Conservation (phyloP, 2,888 invertebrate genomes). For the Drosophila phalerata region DNA sequence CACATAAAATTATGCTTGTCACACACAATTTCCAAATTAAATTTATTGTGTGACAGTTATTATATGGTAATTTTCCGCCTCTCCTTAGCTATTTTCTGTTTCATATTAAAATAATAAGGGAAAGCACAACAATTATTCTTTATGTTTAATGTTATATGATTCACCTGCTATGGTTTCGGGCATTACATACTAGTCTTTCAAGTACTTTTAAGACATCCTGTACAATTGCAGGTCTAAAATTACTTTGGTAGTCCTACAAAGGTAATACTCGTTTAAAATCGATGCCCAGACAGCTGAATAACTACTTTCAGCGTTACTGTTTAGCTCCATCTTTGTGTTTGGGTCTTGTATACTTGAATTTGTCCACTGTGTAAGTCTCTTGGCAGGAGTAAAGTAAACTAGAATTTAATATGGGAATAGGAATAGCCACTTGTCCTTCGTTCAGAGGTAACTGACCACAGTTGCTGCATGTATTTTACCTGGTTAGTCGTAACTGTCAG, state of each 20-base stretch:
- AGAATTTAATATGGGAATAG: constrained; percentile 27
- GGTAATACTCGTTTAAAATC: too few species aligned
- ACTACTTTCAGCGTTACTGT: constrained; percentile 11
- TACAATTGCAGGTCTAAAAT: too few species aligned
- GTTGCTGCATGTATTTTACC: constrained; percentile 10
- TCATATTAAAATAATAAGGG: too few species aligned
- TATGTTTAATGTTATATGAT: too few species aligned
- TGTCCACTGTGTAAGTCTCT: constrained; percentile 13
- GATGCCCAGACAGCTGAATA: constrained; percentile 17
- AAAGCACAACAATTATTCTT: too few species aligned
- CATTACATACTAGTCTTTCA: too few species aligned
- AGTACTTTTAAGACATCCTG: too few species aligned
- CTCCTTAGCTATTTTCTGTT: background rate
- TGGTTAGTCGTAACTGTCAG: constrained; percentile 6
- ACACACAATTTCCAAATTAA: background rate
- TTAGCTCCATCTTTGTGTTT: too few species aligned
- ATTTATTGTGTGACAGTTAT: background rate
- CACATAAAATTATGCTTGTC: constrained; percentile 18
- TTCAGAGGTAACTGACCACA: constrained; percentile 24
- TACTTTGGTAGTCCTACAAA: too few species aligned
- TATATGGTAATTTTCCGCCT: background rate
- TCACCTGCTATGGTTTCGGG: too few species aligned
- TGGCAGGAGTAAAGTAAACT: constrained; percentile 11
- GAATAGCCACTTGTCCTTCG: constrained; percentile 6
- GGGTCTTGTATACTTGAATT: constrained; percentile 6